Conservation (phyloP, 2,888 invertebrate genomes). For the Drosophila aldrichi region DNA sequence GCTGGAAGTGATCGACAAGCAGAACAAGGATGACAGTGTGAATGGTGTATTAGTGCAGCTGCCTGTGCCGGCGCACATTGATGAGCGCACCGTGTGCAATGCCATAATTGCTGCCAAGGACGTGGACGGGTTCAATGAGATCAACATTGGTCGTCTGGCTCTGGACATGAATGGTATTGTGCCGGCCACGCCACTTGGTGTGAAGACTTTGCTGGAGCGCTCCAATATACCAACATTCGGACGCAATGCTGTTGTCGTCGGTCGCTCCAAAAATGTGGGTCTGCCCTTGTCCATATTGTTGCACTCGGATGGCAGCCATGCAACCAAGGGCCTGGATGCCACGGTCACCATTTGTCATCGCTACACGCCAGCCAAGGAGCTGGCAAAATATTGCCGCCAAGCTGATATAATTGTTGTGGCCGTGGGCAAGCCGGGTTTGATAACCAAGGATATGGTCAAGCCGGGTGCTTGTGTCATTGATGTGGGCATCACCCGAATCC, state of each 20-base stretch:
- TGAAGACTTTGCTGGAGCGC: slow-evolving; percentile 85
- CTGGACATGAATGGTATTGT: slow-evolving; percentile 90
- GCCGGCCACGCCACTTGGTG: slow-evolving; percentile 92
- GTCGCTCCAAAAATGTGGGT: slow-evolving; percentile 96
- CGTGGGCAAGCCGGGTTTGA: slow-evolving; percentile 90
- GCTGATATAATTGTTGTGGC: slow-evolving; percentile 85
- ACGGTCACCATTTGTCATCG: slow-evolving; percentile 96
- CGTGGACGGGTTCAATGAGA: slow-evolving; percentile 95
- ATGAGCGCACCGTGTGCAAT: slow-evolving; percentile 91
- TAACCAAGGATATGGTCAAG: slow-evolving; percentile 94
- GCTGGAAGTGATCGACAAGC: slow-evolving; percentile 87
- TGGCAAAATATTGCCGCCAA: slow-evolving; percentile 88
- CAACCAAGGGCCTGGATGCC: slow-evolving; percentile 92
- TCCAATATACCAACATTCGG: slow-evolving; percentile 92
- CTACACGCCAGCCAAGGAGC: slow-evolving; percentile 92
- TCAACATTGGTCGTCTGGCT: slow-evolving; percentile 92
- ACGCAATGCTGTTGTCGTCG: slow-evolving; percentile 94
- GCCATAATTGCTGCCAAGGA: slow-evolving; percentile 93
- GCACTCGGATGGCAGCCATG: slow-evolving; percentile 90
- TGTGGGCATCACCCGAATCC: slow-evolving; percentile 92
- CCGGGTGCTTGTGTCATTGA: slow-evolving; percentile 95
- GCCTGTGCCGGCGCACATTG: slow-evolving; percentile 92
- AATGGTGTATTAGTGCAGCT: slow-evolving; percentile 95
- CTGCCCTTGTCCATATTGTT: slow-evolving; percentile 95
- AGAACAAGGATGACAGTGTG: slow-evolving; percentile 90